These are phyloP conservation scores for Neoitamus cyanurus DNA, from an alignment of 2,888 invertebrate genomes.

Conservation along the genomic window DNA sequence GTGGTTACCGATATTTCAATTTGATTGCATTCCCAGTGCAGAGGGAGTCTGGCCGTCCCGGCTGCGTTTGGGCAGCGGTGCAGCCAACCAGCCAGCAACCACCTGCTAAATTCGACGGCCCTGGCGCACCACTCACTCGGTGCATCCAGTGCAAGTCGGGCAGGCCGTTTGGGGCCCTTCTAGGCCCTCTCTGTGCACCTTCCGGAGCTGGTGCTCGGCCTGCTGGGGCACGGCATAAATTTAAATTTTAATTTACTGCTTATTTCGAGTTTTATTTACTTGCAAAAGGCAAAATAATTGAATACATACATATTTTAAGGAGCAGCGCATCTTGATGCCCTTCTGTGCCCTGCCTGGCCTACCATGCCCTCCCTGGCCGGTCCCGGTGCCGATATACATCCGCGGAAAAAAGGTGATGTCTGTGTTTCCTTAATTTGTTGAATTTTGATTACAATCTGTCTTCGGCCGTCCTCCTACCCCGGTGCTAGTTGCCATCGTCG, in stretches of 20 bases:
- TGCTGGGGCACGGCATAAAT: slow-evolving; percentile 55
- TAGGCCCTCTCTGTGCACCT: background rate
- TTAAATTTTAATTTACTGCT: slow-evolving; percentile 58
- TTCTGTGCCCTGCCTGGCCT: slow-evolving; percentile 11
- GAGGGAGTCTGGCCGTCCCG: background rate
- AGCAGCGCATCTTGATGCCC: slow-evolving; percentile 47
- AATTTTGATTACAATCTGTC: slow-evolving; percentile 58
- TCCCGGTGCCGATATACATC: slow-evolving; percentile 26
- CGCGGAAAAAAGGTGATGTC: slow-evolving; percentile 57
- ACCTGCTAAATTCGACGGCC: slow-evolving; percentile 52
- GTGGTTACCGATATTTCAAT: slow-evolving; percentile 53
- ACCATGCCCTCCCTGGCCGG: background rate
- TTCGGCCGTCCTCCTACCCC: slow-evolving; percentile 45
- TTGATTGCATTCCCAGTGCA: slow-evolving; percentile 41
- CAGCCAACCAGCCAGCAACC: slow-evolving; percentile 23
- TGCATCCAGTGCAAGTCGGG: background rate
- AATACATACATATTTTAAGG: slow-evolving; percentile 57
- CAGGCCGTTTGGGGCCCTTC: background rate
- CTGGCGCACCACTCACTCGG: background rate
- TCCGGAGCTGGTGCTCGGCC: background rate
- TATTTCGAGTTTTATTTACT: slow-evolving; percentile 54
- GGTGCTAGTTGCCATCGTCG: background rate
- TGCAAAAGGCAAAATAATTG: slow-evolving; percentile 57
- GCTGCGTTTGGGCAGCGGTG: background rate
- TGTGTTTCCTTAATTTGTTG: slow-evolving; percentile 58